A percentile compares a stretch with the other conserved stretches of the same genome.
phyloP scores from a whole-genome alignment of 2,888 invertebrate genomes.

The Hirtodrosophila duncani region DNA sequence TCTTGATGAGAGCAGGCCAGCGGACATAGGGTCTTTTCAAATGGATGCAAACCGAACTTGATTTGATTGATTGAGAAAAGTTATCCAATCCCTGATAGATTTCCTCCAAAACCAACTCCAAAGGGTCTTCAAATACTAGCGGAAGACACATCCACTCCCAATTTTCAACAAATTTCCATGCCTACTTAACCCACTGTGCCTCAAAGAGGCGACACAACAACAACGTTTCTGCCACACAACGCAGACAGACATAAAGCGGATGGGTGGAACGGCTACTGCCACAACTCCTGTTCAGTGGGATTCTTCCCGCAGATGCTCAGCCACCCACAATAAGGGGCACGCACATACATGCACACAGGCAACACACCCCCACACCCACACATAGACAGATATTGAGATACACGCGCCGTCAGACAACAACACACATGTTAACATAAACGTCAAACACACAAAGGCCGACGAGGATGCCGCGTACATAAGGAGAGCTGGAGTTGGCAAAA shows the following conservation, averaged over 20 bases:
- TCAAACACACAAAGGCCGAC: slow-evolving; percentile 67
- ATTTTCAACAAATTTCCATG: neutral
- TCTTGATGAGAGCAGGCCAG: too few relatives aligned
- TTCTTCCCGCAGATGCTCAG: slow-evolving; percentile 65
- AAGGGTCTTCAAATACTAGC: too few relatives aligned
- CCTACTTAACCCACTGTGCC: slow-evolving; percentile 42
- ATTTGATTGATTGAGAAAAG: too few relatives aligned
- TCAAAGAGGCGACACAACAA: slow-evolving; percentile 24
- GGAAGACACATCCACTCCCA: too few relatives aligned
- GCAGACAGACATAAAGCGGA: slow-evolving; percentile 22
- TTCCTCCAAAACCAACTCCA: too few relatives aligned
- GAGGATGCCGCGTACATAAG: slow-evolving; percentile 9
- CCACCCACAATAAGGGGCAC: slow-evolving; percentile 27
- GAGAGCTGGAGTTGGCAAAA: neutral
- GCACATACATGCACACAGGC: slow-evolving; percentile 7
- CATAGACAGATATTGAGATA: slow-evolving; percentile 21
- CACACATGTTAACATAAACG: slow-evolving; percentile 73
- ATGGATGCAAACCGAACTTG: too few relatives aligned
- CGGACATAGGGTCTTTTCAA: too few relatives aligned
- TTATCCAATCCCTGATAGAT: too few relatives aligned
- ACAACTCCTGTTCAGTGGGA: slow-evolving; percentile 32
- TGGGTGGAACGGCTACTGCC: slow-evolving; percentile 4
- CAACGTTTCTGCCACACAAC: slow-evolving; percentile 35
- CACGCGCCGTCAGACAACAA: slow-evolving; percentile 62
- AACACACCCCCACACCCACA: slow-evolving; percentile 5